phyloP scores from a whole-genome alignment of 1,140 invertebrate species.

The Leucophenga varia region DNA sequence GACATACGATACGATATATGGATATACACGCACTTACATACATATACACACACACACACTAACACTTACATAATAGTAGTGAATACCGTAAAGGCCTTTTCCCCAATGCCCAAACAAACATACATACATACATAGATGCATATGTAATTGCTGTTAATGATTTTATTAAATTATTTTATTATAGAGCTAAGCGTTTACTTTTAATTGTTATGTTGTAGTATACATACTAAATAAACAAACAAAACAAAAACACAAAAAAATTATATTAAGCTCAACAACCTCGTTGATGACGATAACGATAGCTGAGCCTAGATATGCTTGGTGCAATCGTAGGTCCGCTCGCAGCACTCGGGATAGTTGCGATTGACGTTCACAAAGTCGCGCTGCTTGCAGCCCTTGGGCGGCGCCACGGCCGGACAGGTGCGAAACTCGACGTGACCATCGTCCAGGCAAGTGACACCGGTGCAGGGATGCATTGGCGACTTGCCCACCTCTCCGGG shows the following conservation, averaged over 20 bases:
- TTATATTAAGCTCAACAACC: no score
- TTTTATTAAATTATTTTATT: constrained; percentile 54
- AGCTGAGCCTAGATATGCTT: constrained; percentile 35
- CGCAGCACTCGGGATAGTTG: constrained; percentile 39
- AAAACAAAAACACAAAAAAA: not conserved
- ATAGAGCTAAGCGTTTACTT: constrained; percentile 50
- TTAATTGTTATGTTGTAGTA: constrained; percentile 53
- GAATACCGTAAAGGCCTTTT: constrained; percentile 3
- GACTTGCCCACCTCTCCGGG: constrained; percentile 37
- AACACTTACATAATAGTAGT: no score
- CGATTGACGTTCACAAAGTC: constrained; percentile 49
- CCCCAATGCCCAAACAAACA: constrained; percentile 1
- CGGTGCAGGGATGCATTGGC: constrained; percentile 38
- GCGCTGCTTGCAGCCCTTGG: constrained; percentile 46
- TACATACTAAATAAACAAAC: constrained; percentile 31
- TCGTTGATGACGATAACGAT: constrained; percentile 7
- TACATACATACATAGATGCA: no score
- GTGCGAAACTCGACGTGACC: constrained; percentile 33
- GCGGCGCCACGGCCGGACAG: constrained; percentile 33
- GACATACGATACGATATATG: no score
- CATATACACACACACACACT: no score
- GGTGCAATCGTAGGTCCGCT: constrained; percentile 39
- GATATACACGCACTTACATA: no score
- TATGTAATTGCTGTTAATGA: constrained; percentile 46
- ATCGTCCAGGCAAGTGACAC: constrained; percentile 29